These are phyloP conservation scores for Rhingia campestris DNA, from an alignment of 2,888 invertebrate species.

Conservation along the genomic window DNA sequence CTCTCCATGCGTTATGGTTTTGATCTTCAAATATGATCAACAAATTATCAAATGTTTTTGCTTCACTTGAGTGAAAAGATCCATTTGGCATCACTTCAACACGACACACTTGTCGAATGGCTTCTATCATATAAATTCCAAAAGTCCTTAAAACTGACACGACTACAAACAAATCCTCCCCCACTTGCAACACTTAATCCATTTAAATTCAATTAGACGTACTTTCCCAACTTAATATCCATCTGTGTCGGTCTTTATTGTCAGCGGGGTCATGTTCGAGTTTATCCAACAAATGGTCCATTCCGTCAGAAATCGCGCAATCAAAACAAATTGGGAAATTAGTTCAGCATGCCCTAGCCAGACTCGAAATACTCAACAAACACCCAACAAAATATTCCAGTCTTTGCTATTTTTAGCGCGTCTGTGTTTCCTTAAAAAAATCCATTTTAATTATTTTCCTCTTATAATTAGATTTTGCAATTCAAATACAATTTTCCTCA, in stretches of 20 bases:
- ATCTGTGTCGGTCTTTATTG: constrained; percentile 9
- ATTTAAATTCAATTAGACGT: constrained; percentile 41
- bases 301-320: background rate
- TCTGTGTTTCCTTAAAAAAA: background rate
- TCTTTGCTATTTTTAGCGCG: constrained; percentile 25
- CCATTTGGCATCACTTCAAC: too few relatives aligned
- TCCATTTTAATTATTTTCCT: constrained; percentile 1
- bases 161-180: background rate
- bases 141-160: background rate
- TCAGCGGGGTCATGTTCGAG: background rate
- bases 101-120: too few relatives aligned
- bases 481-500: constrained; percentile 6
- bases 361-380: constrained; percentile 4
- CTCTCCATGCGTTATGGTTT: too few relatives aligned
- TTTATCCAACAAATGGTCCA: background rate
- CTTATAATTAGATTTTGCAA: constrained; percentile 57
- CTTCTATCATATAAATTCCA: too few relatives aligned
- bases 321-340: constrained; percentile 42
- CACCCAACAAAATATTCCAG: background rate
- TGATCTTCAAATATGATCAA: too few relatives aligned
- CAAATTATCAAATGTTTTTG: too few relatives aligned
- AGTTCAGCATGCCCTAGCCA: constrained; percentile 38
- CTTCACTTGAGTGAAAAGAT: too few relatives aligned
- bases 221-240: constrained; percentile 4
- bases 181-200: background rate